These are phyloP conservation scores for Drosophila littoralis DNA, from an alignment of 1,140 invertebrate genomes.

Conservation along the genomic window DNA sequence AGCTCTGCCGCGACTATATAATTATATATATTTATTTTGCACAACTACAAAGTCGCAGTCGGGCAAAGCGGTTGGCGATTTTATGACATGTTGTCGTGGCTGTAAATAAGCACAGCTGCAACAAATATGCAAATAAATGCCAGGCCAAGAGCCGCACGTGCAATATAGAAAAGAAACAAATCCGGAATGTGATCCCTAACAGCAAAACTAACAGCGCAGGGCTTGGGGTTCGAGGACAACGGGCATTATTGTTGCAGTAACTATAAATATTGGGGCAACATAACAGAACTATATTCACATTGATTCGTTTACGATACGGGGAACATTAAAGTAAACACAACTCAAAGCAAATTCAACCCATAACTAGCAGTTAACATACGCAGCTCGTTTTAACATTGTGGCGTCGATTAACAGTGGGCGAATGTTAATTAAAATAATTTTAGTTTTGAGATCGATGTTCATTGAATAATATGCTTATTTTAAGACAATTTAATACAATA, in stretches of 20 bases:
- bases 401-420: no score
- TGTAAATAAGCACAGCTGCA: constrained; percentile 79
- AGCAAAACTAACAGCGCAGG: neutral
- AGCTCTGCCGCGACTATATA: neutral
- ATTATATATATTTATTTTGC: constrained; percentile 14
- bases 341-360: no score
- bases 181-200: neutral
- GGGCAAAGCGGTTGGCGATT: constrained; percentile 42
- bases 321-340: no score
- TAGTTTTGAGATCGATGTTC: no score
- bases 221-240: constrained; percentile 13
- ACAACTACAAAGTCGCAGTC: constrained; percentile 1
- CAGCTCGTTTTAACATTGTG: no score
- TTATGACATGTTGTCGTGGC: constrained; percentile 48
- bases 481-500: no score
- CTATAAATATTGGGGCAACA: neutral
- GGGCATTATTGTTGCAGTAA: constrained; percentile 24
- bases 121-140: constrained; percentile 70
- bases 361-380: no score
- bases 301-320: no score
- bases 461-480: no score
- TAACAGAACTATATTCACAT: no score
- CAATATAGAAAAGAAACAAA: constrained; percentile 28
- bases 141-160: constrained; percentile 54
- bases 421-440: no score